phyloP scores from a whole-genome alignment of 2,888 invertebrate genomes.

The Mythimna albipuncta region DNA sequence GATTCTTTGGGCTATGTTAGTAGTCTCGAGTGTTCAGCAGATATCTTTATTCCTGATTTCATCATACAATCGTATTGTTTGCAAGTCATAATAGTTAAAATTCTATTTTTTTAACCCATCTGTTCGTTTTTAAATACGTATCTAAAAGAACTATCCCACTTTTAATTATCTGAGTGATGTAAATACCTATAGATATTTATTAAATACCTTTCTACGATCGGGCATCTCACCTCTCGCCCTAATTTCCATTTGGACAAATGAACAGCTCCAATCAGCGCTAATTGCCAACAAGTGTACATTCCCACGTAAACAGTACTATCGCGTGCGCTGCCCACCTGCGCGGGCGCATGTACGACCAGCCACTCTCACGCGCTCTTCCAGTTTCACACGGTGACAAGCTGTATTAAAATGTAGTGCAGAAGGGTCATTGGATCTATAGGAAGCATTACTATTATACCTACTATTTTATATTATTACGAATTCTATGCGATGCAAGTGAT shows the following conservation, averaged over 20 bases:
- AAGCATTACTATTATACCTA: too few species aligned
- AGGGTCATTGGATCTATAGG: conserved; percentile 11
- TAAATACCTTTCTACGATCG: background rate
- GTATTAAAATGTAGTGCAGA: conserved; percentile 11
- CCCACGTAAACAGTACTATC: conserved; percentile 60
- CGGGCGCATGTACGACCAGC: conserved; percentile 42
- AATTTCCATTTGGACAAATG: conserved; percentile 40
- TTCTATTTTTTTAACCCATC: background rate
- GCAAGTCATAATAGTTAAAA: background rate
- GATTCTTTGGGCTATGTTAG: too few species aligned
- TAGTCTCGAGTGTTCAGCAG: too few species aligned
- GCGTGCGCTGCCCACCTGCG: conserved; percentile 65
- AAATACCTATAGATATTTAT: background rate
- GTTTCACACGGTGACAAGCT: conserved; percentile 56
- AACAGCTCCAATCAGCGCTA: conserved; percentile 50
- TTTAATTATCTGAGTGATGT: background rate
- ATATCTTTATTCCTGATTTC: too few species aligned
- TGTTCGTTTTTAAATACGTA: too few species aligned
- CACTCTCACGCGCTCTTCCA: conserved; percentile 58
- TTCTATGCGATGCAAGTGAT: too few species aligned
- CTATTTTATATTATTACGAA: too few species aligned
- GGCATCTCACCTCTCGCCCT: background rate
- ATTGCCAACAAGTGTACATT: conserved; percentile 57
- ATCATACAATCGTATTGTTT: too few species aligned
- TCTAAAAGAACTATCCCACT: background rate